Conservation (phyloP, 92 coral and sea anemone species). For the Epizoanthus rinbou region DNA sequence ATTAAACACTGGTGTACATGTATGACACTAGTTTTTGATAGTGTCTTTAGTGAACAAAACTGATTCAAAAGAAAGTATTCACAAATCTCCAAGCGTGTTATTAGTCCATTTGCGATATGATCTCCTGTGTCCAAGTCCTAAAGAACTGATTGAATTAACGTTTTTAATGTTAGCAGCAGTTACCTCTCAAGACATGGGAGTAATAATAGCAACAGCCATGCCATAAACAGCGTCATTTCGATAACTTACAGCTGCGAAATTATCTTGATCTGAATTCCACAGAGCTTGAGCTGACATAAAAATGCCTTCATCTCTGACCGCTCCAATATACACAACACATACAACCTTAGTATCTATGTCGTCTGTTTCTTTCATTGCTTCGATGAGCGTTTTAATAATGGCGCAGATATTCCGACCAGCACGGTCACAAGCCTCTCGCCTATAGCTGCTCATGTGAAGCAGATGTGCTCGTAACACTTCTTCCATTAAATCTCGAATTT, state of each 20-base stretch:
- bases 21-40: no score
- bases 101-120: no score
- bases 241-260: conserved; percentile 84
- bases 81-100: no score
- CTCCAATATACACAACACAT: conserved; percentile 73
- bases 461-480: conserved; percentile 75
- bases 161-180: no score
- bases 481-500: conserved; percentile 69
- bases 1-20: no score
- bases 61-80: no score
- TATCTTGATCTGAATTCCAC: conserved; percentile 81
- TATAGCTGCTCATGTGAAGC: conserved; percentile 70
- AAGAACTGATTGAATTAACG: no score
- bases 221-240: conserved; percentile 81
- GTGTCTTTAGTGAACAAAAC: no score
- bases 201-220: conserved; percentile 64
- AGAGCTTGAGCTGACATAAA: conserved; percentile 77
- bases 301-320: conserved; percentile 79
- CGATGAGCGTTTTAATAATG: conserved; percentile 70
- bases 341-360: conserved; percentile 68
- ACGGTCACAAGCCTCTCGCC: conserved; percentile 79
- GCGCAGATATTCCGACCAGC: conserved; percentile 77
- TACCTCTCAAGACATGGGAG: conserved; percentile 41
- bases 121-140: no score
- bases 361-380: conserved; percentile 73